Evolutionary conservation across 1,140 invertebrate species (phyloP).

Genomic region (Drosophila kanapiae): DNA sequence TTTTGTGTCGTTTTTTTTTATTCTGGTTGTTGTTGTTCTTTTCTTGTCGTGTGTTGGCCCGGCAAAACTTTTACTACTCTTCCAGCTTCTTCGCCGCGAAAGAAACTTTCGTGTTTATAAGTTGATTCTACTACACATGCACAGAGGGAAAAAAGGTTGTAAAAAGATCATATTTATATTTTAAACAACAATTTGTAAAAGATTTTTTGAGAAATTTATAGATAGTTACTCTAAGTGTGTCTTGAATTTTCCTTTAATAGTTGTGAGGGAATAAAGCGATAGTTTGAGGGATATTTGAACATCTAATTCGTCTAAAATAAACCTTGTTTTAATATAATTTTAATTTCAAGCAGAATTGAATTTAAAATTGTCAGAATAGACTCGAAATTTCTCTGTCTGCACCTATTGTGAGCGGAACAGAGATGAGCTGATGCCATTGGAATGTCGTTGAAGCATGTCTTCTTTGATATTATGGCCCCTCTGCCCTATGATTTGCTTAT

Average conservation of each 20-base stretch:
- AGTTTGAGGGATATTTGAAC: background rate
- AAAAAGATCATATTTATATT: background rate
- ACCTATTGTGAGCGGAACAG: conserved; percentile 20
- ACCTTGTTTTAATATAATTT: too few relatives aligned
- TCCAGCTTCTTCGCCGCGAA: conserved; percentile 29
- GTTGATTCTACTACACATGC: conserved; percentile 23
- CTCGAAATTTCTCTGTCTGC: conserved; percentile 10
- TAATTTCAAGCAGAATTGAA: background rate
- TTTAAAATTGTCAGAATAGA: background rate
- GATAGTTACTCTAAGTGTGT: too few relatives aligned
- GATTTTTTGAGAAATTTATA: background rate
- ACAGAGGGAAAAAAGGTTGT: background rate
- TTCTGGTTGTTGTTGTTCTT: conserved; percentile 52
- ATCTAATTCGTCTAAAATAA: background rate
- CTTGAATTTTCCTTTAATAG: background rate
- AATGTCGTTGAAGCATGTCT: conserved; percentile 52
- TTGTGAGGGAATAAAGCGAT: background rate
- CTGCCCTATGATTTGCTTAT: conserved; percentile 49
- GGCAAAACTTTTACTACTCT: conserved; percentile 62
- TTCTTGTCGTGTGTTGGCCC: conserved; percentile 48
- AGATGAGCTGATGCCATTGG: conserved; percentile 53
- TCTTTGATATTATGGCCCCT: conserved; percentile 35
- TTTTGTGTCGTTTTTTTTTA: conserved; percentile 40
- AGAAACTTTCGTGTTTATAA: conserved; percentile 48
- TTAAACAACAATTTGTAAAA: background rate